Percentiles rank a stretch among this genome's conserved stretches.
phyloP scores from a whole-genome alignment of 2,888 invertebrate species.

The Brachyptera putata region DNA sequence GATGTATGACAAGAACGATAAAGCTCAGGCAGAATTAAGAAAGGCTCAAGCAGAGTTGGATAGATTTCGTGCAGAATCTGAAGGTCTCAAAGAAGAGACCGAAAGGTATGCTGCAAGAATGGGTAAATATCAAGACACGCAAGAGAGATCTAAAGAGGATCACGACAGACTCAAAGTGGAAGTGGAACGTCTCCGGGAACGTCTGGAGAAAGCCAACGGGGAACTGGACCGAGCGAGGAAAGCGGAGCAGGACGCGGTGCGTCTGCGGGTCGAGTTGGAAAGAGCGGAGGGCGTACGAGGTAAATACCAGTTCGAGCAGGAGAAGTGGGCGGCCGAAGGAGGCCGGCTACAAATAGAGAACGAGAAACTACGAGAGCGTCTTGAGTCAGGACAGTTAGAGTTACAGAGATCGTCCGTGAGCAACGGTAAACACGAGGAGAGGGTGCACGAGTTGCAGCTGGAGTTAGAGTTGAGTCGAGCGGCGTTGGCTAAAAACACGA shows the following conservation, averaged over 20 bases:
- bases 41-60: constrained; percentile 76
- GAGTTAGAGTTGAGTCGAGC: constrained; percentile 76
- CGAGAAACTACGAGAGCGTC: constrained; percentile 71
- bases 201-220: constrained; percentile 73
- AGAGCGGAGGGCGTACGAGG: constrained; percentile 71
- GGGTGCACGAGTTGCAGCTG: constrained; percentile 71
- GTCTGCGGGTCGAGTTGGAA: constrained; percentile 66
- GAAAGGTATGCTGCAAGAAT: constrained; percentile 67
- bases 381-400: constrained; percentile 69
- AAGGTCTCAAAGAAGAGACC: constrained; percentile 74
- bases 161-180: constrained; percentile 73
- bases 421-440: constrained; percentile 67
- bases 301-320: constrained; percentile 72
- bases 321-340: constrained; percentile 59
- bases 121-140: constrained; percentile 69
- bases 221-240: constrained; percentile 75
- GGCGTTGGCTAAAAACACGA: constrained; percentile 69
- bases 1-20: constrained; percentile 86
- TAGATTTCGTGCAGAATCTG: constrained; percentile 63
- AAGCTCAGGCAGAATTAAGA: constrained; percentile 74
- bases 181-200: constrained; percentile 72
- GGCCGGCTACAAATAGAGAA: constrained; percentile 51
- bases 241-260: constrained; percentile 60
- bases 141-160: constrained; percentile 66
- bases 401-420: constrained; percentile 61